Conservation (phyloP, 2,113 vertebrate genomes). For the Ivindomyrus marchei region DNA sequence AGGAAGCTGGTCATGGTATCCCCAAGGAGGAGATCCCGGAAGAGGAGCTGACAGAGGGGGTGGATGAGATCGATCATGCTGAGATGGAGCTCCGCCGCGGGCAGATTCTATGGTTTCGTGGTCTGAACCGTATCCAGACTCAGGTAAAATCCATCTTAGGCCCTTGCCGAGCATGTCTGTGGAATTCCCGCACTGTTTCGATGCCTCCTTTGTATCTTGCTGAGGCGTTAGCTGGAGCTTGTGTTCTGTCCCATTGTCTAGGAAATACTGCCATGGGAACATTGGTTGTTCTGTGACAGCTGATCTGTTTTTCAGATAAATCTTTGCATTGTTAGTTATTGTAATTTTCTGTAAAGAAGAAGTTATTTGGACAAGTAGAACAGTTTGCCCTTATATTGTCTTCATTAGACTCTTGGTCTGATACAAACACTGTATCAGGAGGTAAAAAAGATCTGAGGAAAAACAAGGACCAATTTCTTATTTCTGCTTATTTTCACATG, state of each 20-base stretch:
- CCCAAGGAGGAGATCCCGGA: constrained; percentile 81
- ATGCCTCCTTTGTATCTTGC: not conserved
- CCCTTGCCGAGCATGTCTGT: not conserved
- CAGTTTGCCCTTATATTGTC: not conserved
- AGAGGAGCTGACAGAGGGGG: constrained; percentile 72
- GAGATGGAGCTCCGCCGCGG: constrained; percentile 93
- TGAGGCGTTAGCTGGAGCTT: no score
- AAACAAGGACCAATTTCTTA: not conserved
- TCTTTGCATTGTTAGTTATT: not conserved
- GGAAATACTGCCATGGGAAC: not conserved
- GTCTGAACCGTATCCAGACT: constrained; percentile 96
- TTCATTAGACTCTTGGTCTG: not conserved
- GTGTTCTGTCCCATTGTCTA: not conserved
- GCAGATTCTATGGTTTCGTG: constrained; percentile 97
- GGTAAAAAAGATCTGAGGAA: not conserved
- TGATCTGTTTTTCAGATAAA: not conserved
- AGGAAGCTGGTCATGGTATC: constrained; percentile 85
- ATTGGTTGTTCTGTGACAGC: not conserved
- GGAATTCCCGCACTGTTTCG: not conserved
- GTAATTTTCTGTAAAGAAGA: not conserved
- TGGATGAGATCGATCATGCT: constrained; percentile 88
- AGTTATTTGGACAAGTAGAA: not conserved
- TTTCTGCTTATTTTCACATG: not conserved
- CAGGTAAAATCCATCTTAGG: constrained; percentile 67
- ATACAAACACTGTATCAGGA: not conserved